Evolutionary conservation across 2,888 invertebrate genomes (phyloP).

Genomic region (Melanchra persicariae): DNA sequence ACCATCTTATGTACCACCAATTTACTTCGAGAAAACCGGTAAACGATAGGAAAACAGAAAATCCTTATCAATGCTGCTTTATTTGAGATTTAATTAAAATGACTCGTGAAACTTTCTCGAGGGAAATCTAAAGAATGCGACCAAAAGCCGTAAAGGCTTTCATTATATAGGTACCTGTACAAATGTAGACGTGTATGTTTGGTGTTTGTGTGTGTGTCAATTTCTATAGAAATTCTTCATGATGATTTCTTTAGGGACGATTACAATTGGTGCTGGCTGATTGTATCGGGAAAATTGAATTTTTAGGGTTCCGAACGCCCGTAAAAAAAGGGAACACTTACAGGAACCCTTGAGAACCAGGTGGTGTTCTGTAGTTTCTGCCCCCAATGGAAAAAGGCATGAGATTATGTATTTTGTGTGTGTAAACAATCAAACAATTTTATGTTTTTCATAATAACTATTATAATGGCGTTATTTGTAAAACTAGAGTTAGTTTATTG

Average conservation of each 20-base stretch:
- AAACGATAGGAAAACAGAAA: conserved; percentile 20
- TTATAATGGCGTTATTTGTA: no score
- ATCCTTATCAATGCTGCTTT: conserved; percentile 16
- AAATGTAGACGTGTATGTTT: background rate
- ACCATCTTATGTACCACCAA: background rate
- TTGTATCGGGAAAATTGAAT: background rate
- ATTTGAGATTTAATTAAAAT: conserved; percentile 49
- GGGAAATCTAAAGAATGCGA: conserved; percentile 48
- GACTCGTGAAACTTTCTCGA: conserved; percentile 36
- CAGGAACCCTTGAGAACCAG: no score
- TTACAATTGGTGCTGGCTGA: background rate
- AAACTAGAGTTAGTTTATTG: background rate
- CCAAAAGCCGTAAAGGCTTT: conserved; percentile 19
- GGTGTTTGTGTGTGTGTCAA: no score
- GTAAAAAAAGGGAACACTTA: no score
- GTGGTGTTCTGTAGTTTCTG: background rate
- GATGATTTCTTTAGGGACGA: background rate
- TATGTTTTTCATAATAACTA: no score
- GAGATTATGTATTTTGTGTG: background rate
- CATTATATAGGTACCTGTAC: background rate
- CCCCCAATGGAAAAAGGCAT: background rate
- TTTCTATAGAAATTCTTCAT: conserved; percentile 8
- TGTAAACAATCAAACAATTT: no score
- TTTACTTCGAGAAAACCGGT: background rate
- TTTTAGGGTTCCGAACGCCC: no score